Evolutionary conservation across 2,797 vertebrate species (phyloP).

Genomic region (Eremophila alpestris): DNA sequence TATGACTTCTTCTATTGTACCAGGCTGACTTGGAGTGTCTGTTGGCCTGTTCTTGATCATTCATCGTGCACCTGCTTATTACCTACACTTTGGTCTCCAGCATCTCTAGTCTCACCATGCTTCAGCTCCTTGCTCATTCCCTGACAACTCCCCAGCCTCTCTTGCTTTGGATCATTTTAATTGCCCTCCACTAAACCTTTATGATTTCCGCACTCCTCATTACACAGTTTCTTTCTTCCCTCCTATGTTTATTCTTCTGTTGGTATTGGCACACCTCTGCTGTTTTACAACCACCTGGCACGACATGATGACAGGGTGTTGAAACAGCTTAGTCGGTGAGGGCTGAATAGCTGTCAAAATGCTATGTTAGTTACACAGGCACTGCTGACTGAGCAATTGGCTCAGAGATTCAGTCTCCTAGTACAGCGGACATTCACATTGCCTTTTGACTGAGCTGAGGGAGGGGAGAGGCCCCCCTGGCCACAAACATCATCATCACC

Average conservation of each 20-base stretch:
- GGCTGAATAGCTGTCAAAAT: slow-evolving; percentile 55
- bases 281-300: slow-evolving; percentile 68
- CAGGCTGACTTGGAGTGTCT: not conserved
- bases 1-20: not conserved
- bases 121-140: not conserved
- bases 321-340: slow-evolving; percentile 48
- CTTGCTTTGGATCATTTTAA: not conserved
- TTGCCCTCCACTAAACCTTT: not conserved
- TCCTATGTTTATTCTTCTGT: slow-evolving; percentile 4
- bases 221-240: not conserved
- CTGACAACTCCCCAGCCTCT: not conserved
- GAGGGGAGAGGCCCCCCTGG: not conserved
- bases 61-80: slow-evolving; percentile 17
- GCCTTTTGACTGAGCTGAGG: not conserved
- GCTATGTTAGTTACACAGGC: slow-evolving; percentile 41
- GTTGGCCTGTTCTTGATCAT: not conserved
- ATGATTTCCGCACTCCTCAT: not conserved
- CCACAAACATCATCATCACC: not conserved
- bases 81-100: not conserved
- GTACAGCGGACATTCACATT: not conserved
- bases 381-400: slow-evolving; percentile 61
- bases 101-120: not conserved
- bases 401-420: slow-evolving; percentile 55
- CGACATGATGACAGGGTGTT: slow-evolving; percentile 40
- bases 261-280: slow-evolving; percentile 31